Conservation (phyloP, 2,113 vertebrate species). For the Cyphomyrus discorhynchus region DNA sequence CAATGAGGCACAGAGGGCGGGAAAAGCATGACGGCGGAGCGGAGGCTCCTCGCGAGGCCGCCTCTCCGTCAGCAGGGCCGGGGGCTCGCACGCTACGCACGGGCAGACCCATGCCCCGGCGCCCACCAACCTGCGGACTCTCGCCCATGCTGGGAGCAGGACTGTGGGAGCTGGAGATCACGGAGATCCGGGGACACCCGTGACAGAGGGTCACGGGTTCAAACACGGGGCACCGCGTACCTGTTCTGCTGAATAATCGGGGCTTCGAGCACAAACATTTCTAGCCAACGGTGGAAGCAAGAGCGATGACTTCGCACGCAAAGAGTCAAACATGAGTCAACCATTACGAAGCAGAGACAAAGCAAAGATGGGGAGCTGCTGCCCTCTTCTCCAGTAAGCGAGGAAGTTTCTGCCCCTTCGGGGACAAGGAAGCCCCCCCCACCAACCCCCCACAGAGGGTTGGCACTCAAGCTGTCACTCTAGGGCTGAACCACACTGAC, state of each 20-base stretch:
- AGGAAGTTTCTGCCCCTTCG: background rate
- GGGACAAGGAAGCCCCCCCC: background rate
- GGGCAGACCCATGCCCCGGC: background rate
- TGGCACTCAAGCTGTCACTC: constrained; percentile 12
- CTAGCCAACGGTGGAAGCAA: background rate
- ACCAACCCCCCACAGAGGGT: background rate
- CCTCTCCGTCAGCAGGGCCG: background rate
- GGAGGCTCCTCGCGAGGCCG: constrained; percentile 21
- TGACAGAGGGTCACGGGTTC: background rate
- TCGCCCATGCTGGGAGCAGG: background rate
- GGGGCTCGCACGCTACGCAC: background rate
- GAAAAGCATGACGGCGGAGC: constrained; percentile 24
- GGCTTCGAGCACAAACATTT: background rate
- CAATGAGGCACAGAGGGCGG: constrained; percentile 31
- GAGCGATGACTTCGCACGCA: background rate
- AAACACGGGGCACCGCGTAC: background rate
- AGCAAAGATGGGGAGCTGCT: background rate
- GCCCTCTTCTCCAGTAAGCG: background rate
- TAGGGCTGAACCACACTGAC: constrained; percentile 20
- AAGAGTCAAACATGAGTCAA: background rate
- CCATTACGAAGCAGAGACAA: background rate
- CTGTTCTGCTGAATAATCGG: background rate
- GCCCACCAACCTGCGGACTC: background rate
- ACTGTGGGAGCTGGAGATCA: background rate
- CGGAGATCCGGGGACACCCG: background rate